phyloP scores from a whole-genome alignment of 2,113 vertebrate species.

The Todiramphus chloris region DNA sequence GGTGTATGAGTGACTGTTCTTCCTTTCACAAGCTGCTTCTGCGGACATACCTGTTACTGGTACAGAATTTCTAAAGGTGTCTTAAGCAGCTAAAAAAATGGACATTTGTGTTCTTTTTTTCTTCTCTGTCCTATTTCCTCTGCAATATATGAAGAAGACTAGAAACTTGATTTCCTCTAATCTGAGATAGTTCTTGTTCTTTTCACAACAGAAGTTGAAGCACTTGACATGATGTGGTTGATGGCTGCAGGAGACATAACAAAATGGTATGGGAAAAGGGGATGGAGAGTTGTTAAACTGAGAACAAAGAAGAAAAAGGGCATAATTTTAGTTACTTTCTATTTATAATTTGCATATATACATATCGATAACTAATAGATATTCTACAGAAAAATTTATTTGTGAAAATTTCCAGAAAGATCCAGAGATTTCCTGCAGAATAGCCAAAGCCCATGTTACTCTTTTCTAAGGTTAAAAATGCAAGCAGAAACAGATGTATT shows the following conservation, averaged over 20 bases:
- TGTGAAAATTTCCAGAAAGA: not conserved
- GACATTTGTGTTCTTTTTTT: not conserved
- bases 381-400: not conserved
- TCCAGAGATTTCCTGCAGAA: not conserved
- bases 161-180: not conserved
- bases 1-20: not conserved
- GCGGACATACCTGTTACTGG: not conserved
- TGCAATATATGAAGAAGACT: fast-evolving
- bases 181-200: not conserved
- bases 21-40: not conserved
- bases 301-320: not conserved
- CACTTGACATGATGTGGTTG: not conserved
- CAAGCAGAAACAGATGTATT: not conserved
- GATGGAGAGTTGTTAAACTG: not conserved
- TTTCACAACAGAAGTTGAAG: not conserved
- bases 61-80: not conserved
- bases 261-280: not conserved
- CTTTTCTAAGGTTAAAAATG: not conserved
- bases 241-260: not conserved
- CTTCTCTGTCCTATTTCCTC: not conserved
- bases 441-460: not conserved
- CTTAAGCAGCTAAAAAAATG: not conserved
- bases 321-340: not conserved
- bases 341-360: not conserved
- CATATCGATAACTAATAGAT: not conserved